Conservation (phyloP, 64 coral and sea anemone species). For the Astreopora myriophthalma region DNA sequence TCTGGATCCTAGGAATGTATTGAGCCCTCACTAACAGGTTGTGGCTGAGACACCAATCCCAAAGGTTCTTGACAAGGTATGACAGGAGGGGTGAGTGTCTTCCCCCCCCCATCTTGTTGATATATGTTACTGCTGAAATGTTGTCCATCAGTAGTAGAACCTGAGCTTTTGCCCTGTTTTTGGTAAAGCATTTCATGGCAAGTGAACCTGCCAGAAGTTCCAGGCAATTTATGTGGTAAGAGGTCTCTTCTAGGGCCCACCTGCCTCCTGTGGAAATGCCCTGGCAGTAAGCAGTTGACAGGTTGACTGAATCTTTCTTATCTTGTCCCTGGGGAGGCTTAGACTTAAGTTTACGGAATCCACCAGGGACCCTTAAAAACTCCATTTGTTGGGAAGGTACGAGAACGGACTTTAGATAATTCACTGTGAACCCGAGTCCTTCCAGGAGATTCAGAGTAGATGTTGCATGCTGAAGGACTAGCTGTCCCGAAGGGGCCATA, state of each 20-base stretch:
- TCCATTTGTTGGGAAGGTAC: slow-evolving; percentile 32
- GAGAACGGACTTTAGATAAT: slow-evolving; percentile 38
- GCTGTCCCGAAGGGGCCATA: neutral
- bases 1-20: neutral
- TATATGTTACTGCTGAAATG: neutral
- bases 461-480: neutral
- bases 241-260: slow-evolving; percentile 7
- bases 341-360: neutral
- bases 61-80: neutral
- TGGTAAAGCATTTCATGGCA: neutral
- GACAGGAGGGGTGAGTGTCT: neutral
- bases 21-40: neutral
- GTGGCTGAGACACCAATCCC: neutral
- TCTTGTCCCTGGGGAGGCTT: slow-evolving; percentile 17
- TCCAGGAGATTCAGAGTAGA: slow-evolving; percentile 3
- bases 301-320: neutral
- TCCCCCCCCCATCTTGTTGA: slow-evolving; percentile 7
- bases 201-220: neutral
- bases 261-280: slow-evolving; percentile 40
- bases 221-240: slow-evolving; percentile 40
- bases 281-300: slow-evolving; percentile 53
- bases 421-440: slow-evolving; percentile 40
- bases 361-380: slow-evolving; percentile 13
- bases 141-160: slow-evolving; percentile 20
- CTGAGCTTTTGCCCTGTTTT: too few species aligned